phyloP scores from a whole-genome alignment of 2,797 vertebrate species.

The Loris lydekkerianus region DNA sequence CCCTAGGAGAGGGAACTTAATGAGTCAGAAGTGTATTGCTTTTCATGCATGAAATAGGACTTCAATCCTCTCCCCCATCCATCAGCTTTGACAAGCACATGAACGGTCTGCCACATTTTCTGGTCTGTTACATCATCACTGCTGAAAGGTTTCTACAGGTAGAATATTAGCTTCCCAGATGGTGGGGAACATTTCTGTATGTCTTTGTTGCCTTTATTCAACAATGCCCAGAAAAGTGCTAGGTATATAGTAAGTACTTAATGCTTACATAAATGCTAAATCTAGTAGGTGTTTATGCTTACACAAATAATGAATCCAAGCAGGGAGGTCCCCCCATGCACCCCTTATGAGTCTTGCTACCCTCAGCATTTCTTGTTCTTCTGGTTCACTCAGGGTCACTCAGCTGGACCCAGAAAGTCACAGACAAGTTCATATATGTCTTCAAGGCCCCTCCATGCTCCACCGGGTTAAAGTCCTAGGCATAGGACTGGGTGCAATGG shows the following conservation, averaged over 20 bases:
- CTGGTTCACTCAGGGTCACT: neutral
- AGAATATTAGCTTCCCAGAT: neutral
- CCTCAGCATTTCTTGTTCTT: neutral
- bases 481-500: neutral
- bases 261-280: neutral
- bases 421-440: neutral
- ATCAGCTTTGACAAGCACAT: neutral
- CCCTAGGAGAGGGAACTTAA: slow-evolving; percentile 61
- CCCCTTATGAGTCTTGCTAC: neutral
- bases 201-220: neutral
- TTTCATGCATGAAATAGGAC: slow-evolving; percentile 72
- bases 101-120: slow-evolving; percentile 15
- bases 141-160: neutral
- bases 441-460: neutral
- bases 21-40: slow-evolving; percentile 57
- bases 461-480: neutral
- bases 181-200: neutral
- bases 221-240: neutral
- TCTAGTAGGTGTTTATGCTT: neutral
- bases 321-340: neutral
- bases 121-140: neutral
- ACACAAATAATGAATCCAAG: neutral
- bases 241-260: neutral
- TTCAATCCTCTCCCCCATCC: neutral
- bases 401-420: neutral